Conservation (phyloP, 2,113 vertebrate genomes). For the Pao palembangensis region DNA sequence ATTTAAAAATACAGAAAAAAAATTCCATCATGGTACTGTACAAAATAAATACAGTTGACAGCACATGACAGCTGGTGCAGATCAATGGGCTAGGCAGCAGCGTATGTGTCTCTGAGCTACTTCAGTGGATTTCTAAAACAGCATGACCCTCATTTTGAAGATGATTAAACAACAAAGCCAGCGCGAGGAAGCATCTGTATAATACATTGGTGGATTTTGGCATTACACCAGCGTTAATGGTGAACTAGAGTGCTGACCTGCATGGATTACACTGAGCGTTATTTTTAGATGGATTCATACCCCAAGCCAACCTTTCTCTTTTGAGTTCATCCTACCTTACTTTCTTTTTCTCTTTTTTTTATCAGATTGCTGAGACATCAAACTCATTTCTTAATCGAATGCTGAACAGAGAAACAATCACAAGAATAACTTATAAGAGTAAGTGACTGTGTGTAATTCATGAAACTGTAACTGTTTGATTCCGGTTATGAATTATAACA, state of each 20-base stretch:
- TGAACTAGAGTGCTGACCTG: conserved; percentile 20
- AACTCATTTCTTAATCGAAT: conserved; percentile 98
- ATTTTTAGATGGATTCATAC: conserved; percentile 16
- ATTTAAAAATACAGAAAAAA: no score
- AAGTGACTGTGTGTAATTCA: conserved; percentile 67
- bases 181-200: conserved; percentile 6
- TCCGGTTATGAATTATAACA: no score
- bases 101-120: conserved; percentile 21
- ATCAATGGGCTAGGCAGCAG: no score
- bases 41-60: no score
- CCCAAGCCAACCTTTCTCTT: conserved; percentile 1
- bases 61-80: no score
- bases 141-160: conserved; percentile 38
- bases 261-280: conserved; percentile 8
- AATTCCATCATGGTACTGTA: no score
- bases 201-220: conserved; percentile 33
- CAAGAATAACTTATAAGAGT: conserved; percentile 99
- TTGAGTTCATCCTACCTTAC: neutral
- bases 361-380: conserved; percentile 93
- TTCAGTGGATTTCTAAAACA: conserved; percentile 28
- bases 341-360: conserved; percentile 14
- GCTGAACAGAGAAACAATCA: conserved; percentile 99
- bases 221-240: conserved; percentile 15
- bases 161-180: conserved; percentile 24
- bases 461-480: no score